These are phyloP conservation scores for Xiphophorus maculatus DNA, from an alignment of 2,113 vertebrate species.

Conservation along the genomic window DNA sequence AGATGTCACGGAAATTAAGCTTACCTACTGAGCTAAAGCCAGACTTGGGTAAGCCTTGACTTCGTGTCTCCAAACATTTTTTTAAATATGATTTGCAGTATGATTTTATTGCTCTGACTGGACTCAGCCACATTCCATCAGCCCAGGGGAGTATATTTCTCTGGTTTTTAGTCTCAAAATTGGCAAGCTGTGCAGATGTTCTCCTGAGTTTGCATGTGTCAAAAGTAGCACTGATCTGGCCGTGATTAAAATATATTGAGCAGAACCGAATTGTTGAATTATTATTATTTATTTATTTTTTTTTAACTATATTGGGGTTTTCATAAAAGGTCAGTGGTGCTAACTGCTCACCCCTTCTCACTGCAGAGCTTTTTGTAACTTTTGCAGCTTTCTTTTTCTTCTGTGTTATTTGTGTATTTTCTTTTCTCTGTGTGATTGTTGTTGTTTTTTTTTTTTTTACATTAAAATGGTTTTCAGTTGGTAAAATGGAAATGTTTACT, in stretches of 20 bases:
- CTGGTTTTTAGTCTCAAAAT: slow-evolving; percentile 63
- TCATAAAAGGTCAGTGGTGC: slow-evolving; percentile 63
- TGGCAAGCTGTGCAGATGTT: slow-evolving; percentile 61
- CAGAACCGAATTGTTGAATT: slow-evolving; percentile 23
- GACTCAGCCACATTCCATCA: slow-evolving; percentile 62
- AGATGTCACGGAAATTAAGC: slow-evolving; percentile 99
- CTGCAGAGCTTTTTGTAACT: slow-evolving; percentile 59
- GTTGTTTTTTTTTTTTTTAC: background rate
- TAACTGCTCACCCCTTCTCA: slow-evolving; percentile 61
- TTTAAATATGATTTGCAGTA: slow-evolving; percentile 58
- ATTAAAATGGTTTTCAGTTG: slow-evolving; percentile 5
- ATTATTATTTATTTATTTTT: slow-evolving; percentile 7
- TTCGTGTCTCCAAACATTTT: slow-evolving; percentile 75
- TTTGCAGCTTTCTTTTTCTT: slow-evolving; percentile 66
- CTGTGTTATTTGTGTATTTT: slow-evolving; percentile 48
- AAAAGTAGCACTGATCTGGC: slow-evolving; percentile 66
- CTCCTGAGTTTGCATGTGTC: slow-evolving; percentile 67
- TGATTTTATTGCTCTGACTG: slow-evolving; percentile 56
- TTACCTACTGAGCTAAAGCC: slow-evolving; percentile 99
- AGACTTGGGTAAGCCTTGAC: slow-evolving; percentile 97
- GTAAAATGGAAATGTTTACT: slow-evolving; percentile 16
- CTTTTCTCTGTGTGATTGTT: slow-evolving; percentile 55
- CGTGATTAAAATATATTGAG: slow-evolving; percentile 26
- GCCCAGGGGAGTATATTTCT: slow-evolving; percentile 48
- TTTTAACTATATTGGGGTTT: slow-evolving; percentile 30